A percentile compares a stretch with the other conserved stretches of the same genome.
These are phyloP conservation scores for Cichlasoma orientale DNA, from an alignment of 2,797 vertebrate species.

Conservation along the genomic window DNA sequence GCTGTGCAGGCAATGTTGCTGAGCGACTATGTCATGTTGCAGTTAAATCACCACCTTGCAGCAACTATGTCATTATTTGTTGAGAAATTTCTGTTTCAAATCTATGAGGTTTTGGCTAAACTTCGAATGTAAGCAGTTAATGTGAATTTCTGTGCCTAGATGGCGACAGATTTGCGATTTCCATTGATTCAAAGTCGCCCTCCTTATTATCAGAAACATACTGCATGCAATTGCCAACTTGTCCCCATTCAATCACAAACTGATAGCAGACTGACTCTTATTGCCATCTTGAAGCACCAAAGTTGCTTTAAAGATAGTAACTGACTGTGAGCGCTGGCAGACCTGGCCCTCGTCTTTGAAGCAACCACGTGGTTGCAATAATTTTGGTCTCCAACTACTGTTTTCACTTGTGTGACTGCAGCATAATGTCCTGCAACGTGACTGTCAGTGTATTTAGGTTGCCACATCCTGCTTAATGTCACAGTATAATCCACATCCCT, in stretches of 20 bases:
- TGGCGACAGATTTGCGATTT: neutral
- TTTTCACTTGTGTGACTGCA: neutral
- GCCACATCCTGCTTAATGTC: neutral
- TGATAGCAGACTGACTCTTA: neutral
- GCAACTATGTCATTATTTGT: neutral
- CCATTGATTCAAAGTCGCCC: no score
- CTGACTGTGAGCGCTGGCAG: neutral
- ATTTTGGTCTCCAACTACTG: neutral
- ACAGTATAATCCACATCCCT: neutral
- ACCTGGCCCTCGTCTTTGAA: neutral
- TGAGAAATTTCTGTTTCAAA: neutral
- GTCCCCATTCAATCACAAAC: neutral
- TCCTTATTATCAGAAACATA: no score
- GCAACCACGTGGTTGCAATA: neutral
- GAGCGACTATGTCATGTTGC: no score
- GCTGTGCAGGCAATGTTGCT: no score
- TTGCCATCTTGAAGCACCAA: neutral
- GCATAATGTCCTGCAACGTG: neutral
- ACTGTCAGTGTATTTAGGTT: neutral
- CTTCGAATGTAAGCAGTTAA: neutral
- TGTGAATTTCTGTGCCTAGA: neutral
- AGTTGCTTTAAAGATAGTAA: neutral
- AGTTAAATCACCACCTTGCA: neutral
- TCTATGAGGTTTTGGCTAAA: neutral
- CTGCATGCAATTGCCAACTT: no score